These are phyloP conservation scores for Pterobdella sp. DNA, from an alignment of 2,888 invertebrate species.

Conservation along the genomic window DNA sequence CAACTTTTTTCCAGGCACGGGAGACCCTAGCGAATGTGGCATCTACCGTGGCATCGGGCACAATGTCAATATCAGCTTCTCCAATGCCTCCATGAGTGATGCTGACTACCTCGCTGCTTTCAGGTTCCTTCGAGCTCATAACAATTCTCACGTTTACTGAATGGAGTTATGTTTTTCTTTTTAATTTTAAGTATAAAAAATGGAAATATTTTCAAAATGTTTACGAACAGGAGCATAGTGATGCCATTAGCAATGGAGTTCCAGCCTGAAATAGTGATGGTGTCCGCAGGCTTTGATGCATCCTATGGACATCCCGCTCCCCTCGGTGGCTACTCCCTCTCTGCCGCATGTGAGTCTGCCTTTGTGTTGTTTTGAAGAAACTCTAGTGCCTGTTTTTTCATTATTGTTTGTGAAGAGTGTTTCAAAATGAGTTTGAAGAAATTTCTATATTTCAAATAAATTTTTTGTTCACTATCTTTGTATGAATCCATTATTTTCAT, in stretches of 20 bases:
- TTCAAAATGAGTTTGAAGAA: background rate
- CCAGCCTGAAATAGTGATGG: constrained; percentile 83
- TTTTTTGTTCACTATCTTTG: background rate
- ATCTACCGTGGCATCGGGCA: constrained; percentile 78
- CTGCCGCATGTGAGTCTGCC: constrained; percentile 70
- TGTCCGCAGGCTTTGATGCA: constrained; percentile 96
- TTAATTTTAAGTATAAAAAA: background rate
- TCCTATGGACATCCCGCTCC: constrained; percentile 88
- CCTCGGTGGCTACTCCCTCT: constrained; percentile 87
- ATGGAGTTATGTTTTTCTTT: background rate
- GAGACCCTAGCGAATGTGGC: constrained; percentile 84
- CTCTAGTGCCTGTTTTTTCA: background rate
- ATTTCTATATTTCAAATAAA: background rate
- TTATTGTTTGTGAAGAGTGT: background rate
- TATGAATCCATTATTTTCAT: background rate
- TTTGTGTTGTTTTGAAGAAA: too few relatives aligned
- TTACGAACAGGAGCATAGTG: constrained; percentile 65
- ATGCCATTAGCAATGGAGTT: constrained; percentile 80
- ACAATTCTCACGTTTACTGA: background rate
- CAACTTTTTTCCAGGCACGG: constrained; percentile 99
- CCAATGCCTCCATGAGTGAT: constrained; percentile 87
- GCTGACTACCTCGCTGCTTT: constrained; percentile 92
- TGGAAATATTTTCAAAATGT: background rate
- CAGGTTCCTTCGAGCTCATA: constrained; percentile 48
- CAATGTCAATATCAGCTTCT: constrained; percentile 94